Percentiles rank a stretch among this genome's conserved stretches.
These are phyloP conservation scores for Coracopsis vasa DNA, from an alignment of 2,113 vertebrate genomes.

Conservation along the genomic window DNA sequence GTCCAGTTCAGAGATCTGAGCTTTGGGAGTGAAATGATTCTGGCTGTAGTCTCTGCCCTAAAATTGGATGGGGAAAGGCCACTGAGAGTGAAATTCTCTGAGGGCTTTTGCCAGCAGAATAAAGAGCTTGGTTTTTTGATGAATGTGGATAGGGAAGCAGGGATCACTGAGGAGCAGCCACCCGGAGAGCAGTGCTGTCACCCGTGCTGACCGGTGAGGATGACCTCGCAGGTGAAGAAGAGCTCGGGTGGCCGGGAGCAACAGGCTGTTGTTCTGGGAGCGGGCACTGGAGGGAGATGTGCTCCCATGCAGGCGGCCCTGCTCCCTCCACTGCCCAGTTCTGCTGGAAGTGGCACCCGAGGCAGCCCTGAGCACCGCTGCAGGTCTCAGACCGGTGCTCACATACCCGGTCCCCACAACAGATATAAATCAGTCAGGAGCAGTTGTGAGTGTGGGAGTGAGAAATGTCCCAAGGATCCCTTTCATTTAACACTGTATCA, in stretches of 20 bases:
- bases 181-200: not conserved
- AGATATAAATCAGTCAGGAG: not conserved
- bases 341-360: not conserved
- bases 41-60: not conserved
- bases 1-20: not conserved
- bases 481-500: not conserved
- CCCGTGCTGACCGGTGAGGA: not conserved
- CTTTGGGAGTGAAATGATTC: not conserved
- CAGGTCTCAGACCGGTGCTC: not conserved
- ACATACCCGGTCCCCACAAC: not conserved
- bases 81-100: not conserved
- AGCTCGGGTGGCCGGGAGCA: not conserved
- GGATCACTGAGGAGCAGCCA: not conserved
- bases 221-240: not conserved
- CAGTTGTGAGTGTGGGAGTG: not conserved
- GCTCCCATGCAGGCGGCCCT: not conserved
- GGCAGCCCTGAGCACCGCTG: not conserved
- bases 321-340: not conserved
- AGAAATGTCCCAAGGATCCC: not conserved
- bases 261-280: slow-evolving; percentile 53
- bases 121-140: not conserved
- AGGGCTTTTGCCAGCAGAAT: not conserved
- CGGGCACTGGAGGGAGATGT: slow-evolving; percentile 58
- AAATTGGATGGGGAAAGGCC: not conserved
- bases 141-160: not conserved